phyloP scores from a whole-genome alignment of 2,888 invertebrate genomes.

The Boloria euphrosyne region DNA sequence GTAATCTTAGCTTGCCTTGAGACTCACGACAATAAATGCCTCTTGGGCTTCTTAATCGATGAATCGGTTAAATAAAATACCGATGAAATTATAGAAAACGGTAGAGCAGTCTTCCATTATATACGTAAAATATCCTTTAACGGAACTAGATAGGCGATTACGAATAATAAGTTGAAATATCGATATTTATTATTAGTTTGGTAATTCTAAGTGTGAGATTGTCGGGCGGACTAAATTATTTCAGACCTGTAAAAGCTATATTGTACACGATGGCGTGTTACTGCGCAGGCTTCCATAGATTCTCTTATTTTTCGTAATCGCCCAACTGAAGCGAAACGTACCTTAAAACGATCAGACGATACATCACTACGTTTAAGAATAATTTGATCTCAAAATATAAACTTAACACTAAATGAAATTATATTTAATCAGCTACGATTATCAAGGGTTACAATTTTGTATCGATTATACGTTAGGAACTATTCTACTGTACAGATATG shows the following conservation, averaged over 20 bases:
- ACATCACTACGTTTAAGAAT: constrained; percentile 59
- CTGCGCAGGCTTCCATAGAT: neutral
- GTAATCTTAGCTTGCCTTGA: constrained; percentile 76
- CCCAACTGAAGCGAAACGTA: constrained; percentile 35
- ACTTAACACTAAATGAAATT: constrained; percentile 57
- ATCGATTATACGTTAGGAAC: constrained; percentile 79
- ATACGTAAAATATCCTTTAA: constrained; percentile 61
- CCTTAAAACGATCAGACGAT: constrained; percentile 53
- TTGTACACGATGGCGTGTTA: neutral
- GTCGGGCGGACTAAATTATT: constrained; percentile 2
- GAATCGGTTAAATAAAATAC: constrained; percentile 38
- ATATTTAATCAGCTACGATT: constrained; percentile 59
- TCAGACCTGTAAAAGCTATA: constrained; percentile 4
- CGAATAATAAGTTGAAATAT: constrained; percentile 15
- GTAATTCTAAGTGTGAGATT: constrained; percentile 9
- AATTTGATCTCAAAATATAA: constrained; percentile 64
- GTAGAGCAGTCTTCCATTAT: constrained; percentile 76
- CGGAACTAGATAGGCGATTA: constrained; percentile 40
- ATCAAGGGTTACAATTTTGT: constrained; percentile 74
- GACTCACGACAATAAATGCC: constrained; percentile 70
- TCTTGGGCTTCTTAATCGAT: constrained; percentile 61
- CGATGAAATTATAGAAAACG: constrained; percentile 55
- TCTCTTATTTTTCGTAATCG: constrained; percentile 19
- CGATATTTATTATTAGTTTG: neutral
- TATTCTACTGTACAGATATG: constrained; percentile 77